Percentiles rank a stretch among this genome's conserved stretches.
These are phyloP conservation scores for Pseudoips prasinana DNA, from an alignment of 2,888 invertebrate species.

Conservation along the genomic window DNA sequence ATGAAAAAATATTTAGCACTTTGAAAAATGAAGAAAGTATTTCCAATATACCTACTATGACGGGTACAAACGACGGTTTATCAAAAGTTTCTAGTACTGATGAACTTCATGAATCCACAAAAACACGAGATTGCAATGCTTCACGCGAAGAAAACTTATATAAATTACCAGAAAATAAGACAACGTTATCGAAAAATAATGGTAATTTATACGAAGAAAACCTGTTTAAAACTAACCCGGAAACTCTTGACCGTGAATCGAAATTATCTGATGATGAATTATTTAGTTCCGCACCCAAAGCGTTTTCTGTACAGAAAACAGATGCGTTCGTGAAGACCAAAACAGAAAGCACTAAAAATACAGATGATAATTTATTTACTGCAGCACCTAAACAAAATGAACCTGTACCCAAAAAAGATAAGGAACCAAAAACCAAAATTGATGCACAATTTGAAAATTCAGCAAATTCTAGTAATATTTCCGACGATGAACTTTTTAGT, in stretches of 20 bases:
- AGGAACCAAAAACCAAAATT: too few species aligned
- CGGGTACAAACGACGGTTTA: too few species aligned
- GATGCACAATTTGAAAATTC: too few species aligned
- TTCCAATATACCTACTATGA: not conserved
- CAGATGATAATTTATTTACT: constrained; percentile 20
- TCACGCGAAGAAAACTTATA: not conserved
- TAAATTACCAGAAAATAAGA: constrained; percentile 1
- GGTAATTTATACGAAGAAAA: constrained; percentile 1
- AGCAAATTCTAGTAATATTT: too few species aligned
- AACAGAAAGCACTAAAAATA: constrained; percentile 3
- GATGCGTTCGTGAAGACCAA: not conserved
- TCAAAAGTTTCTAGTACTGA: too few species aligned
- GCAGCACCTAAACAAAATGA: constrained; percentile 7
- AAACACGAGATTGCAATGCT: too few species aligned
- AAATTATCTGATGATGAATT: constrained; percentile 6
- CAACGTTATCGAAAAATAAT: not conserved
- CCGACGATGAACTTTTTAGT: too few species aligned
- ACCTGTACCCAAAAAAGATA: too few species aligned
- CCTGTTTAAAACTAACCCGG: constrained; percentile 1
- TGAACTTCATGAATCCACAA: too few species aligned
- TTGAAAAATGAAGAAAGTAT: not conserved
- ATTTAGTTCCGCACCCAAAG: not conserved
- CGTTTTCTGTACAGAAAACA: not conserved
- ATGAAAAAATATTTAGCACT: constrained; percentile 1
- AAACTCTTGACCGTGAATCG: constrained; percentile 1